phyloP scores from a whole-genome alignment of 1,140 invertebrate species.

The Formica exsecta region DNA sequence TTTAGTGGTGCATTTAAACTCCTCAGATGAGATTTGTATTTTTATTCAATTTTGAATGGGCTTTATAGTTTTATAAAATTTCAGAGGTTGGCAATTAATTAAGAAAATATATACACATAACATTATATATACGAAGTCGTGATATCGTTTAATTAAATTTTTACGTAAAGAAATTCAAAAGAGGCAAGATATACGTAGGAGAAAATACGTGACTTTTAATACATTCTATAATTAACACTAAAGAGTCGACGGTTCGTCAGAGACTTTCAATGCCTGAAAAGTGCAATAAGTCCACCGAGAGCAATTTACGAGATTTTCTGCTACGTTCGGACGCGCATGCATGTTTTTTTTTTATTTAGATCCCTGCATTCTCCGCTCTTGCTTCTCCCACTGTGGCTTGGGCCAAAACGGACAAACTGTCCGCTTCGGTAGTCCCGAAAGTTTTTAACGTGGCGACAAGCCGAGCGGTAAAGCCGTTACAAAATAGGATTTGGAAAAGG shows the following conservation, averaged over 20 bases:
- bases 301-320: conserved; percentile 46
- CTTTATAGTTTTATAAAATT: not conserved
- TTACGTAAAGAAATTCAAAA: not conserved
- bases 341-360: conserved; percentile 29
- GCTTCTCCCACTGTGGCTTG: conserved; percentile 3
- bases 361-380: conserved; percentile 17
- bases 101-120: not conserved
- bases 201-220: not conserved
- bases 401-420: conserved; percentile 54
- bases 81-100: not conserved
- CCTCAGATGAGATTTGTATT: not conserved
- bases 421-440: conserved; percentile 41
- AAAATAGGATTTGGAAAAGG: conserved; percentile 50
- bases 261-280: conserved; percentile 5
- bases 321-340: conserved; percentile 30
- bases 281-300: conserved; percentile 18
- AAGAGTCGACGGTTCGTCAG: not conserved
- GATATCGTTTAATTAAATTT: not conserved
- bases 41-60: not conserved
- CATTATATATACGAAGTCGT: not conserved
- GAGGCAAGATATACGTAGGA: not conserved
- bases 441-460: conserved; percentile 51
- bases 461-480: conserved; percentile 28
- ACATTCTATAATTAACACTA: not conserved
- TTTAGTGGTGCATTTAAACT: too few relatives aligned